Base-by-base conservation (phyloP, 2,797 vertebrate genomes). In the Cuculus canorus region DNA sequence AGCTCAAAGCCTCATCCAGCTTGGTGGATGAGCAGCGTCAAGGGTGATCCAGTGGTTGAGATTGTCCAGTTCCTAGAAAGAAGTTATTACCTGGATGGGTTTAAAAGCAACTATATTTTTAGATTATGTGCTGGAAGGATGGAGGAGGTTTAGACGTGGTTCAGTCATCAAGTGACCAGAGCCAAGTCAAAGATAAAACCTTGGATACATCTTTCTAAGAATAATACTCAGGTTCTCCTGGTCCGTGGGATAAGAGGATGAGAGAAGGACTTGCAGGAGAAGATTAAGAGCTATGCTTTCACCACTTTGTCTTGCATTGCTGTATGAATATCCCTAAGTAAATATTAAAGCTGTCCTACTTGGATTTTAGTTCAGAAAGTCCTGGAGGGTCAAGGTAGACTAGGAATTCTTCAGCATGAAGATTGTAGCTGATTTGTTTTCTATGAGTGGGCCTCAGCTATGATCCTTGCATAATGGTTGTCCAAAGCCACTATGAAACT, bases 21-120 rank as follows among this genome's bases (percentile, higher is more conserved):
- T 47, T 48, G 47, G 47, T 48, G 22, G 47, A 48, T 48, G 47
- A 48, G 47, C 30, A 71, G n/a, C 4, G 0, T 7, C 48, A 33
- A 57, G 53, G 65, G n/a, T 10, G 27, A 37, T 24, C 17, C 53
- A 5, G 43, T 5, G 24, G 53, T 3, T 60, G 75, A 82, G 66
- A 60, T 28, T 2, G 0, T 35, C 53, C 53, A 37, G 1, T 60
- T 63, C 75, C 35, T 35, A 37, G 10, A 80, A 65, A 48, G 48
- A 59, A 12, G 0, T 1, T 3, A 6, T 5, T 54, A 24, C 56
- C 53, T 5, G 0, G 27, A 2, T 52, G 81, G 56, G 8, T 37
- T 73, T 47, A 19, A 68, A 60, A 59, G 17, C 50, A 54, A 30
- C 75, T 50, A 48, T 23, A 3, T 71, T 45, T 75, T 65, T 41